Base-by-base conservation (phyloP, 2,888 invertebrate genomes). In the Boloria selene region DNA sequence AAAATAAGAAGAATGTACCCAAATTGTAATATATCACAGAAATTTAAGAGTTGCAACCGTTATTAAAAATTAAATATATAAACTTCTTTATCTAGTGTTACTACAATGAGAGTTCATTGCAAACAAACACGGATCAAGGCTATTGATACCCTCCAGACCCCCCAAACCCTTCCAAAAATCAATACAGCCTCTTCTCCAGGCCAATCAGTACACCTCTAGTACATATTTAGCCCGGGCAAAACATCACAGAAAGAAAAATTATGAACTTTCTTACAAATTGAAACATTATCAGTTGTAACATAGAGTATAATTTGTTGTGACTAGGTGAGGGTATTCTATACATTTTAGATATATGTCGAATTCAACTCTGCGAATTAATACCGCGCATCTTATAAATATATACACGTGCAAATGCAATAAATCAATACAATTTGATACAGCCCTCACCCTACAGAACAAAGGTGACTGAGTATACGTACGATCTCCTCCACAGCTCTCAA, bases 401-500 rank as follows among this genome's bases (percentile, higher is more conserved):
- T 22, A 68, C 31, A 61, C 51, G 56, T 52, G 22, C 51, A 56
- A 56, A 56, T 44, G 63, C 49, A 54, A 22, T 17, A 63, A 63
- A 63, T 56, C 63, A 63, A 63, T 56, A 63, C 56, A 55, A 50
- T 22, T 42, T 55, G 44, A 44, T 51, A 52, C 45, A 65, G 13
- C 10, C 26, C 26, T 14, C 26, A 45, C 22, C 16, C 10, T 22
- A 45, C 22, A 45, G 45, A 26, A 45, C 31, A 31, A 31, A 31
- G 10, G 10, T 7, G 10, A 10, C 26, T 49, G 17, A 31, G 31
- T 4, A 4, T 74, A 90, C 91, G 88, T 80, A 91, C 91, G 72
- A 73, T 91, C 86, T 14, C 90, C 91, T 5, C 71, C 78, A 65
- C 80, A 90, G 70, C 81, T 87, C 68, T 88, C 88, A 13, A 88